Conservation (phyloP, 2,888 invertebrate genomes). For the Himalopsyche japonica region DNA sequence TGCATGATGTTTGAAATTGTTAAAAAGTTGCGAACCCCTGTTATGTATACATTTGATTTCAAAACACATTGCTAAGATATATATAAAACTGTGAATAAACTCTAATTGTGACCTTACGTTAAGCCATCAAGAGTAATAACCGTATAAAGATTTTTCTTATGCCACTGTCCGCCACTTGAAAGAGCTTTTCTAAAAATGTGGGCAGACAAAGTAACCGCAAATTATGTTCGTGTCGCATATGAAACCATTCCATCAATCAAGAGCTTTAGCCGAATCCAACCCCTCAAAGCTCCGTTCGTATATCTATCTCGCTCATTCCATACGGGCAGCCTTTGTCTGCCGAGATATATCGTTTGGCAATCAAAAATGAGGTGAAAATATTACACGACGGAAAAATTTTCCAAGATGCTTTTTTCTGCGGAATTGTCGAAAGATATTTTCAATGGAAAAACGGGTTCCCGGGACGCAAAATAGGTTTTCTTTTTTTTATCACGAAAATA, state of each 20-base stretch:
- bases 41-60: no score
- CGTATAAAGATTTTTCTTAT: not conserved
- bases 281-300: conserved; percentile 4
- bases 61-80: no score
- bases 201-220: conserved; percentile 7
- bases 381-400: conserved; percentile 8
- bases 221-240: conserved; percentile 18
- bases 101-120: not conserved
- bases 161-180: not conserved
- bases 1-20: no score
- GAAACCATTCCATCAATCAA: conserved; percentile 29
- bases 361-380: conserved; percentile 28
- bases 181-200: conserved; percentile 9
- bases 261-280: conserved; percentile 23
- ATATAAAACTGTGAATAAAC: no score
- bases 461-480: not conserved
- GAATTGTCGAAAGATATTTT: not conserved
- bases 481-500: not conserved
- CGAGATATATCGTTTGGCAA: conserved; percentile 20
- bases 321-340: not conserved
- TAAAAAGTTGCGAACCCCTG: no score
- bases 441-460: not conserved
- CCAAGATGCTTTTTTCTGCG: not conserved
- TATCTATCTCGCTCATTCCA: not conserved
- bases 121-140: not conserved